Percentiles rank a stretch among this genome's conserved stretches.
Evolutionary conservation across 1,140 invertebrate genomes (phyloP).

Genomic region (Drosophila melanica): DNA sequence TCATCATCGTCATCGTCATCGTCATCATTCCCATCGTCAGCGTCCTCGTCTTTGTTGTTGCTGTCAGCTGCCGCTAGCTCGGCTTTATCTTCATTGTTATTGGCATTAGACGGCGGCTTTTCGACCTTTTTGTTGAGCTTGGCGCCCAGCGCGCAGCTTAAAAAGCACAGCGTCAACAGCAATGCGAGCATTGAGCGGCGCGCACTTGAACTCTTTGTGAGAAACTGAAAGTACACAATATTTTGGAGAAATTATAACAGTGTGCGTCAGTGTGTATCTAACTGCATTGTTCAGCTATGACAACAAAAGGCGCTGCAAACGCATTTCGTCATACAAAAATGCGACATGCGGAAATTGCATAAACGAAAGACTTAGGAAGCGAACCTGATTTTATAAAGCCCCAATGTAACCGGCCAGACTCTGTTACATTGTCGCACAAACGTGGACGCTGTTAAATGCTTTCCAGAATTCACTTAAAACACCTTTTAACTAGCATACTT

Average conservation of each 20-base stretch:
- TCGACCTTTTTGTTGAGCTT: conserved; percentile 67
- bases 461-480: conserved; percentile 59
- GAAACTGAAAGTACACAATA: conserved; percentile 75
- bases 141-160: conserved; percentile 60
- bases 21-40: conserved; percentile 36
- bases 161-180: conserved; percentile 59
- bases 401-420: background rate
- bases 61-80: conserved; percentile 31
- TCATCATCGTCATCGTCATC: conserved; percentile 32
- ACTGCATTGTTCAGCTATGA: conserved; percentile 58
- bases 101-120: conserved; percentile 41
- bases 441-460: conserved; percentile 29
- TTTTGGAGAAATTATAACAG: conserved; percentile 44
- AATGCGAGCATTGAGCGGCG: conserved; percentile 55
- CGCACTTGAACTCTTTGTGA: conserved; percentile 80
- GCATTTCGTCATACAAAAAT: conserved; percentile 61
- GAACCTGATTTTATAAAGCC: conserved; percentile 47
- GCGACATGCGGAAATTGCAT: conserved; percentile 62
- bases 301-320: conserved; percentile 34
- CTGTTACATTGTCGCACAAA: background rate
- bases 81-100: conserved; percentile 49
- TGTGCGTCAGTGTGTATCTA: conserved; percentile 35
- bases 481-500: conserved; percentile 5
- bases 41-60: conserved; percentile 32
- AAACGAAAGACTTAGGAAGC: conserved; percentile 76